phyloP scores from a whole-genome alignment of 2,797 vertebrate species.

The Oreortyx pictus region DNA sequence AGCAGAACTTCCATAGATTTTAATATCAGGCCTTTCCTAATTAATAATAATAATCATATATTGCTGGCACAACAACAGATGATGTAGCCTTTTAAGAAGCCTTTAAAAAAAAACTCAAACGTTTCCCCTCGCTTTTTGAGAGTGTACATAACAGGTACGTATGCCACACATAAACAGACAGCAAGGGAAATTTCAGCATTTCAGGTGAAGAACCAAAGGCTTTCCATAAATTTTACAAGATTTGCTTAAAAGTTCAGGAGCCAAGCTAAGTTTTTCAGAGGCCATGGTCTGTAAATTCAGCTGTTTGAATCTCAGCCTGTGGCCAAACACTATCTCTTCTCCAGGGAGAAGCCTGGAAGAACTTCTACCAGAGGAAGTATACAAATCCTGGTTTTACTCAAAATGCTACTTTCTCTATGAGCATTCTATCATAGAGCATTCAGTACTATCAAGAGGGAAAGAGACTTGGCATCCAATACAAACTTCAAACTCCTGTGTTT shows the following conservation, averaged over 20 bases:
- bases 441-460: neutral
- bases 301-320: neutral
- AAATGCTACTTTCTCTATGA: neutral
- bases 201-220: neutral
- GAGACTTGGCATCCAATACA: neutral
- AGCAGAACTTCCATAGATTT: neutral
- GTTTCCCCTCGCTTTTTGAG: neutral
- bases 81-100: neutral
- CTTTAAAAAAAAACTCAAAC: neutral
- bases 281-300: neutral
- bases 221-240: neutral
- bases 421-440: too few relatives aligned
- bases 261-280: neutral
- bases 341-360: neutral
- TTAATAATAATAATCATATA: neutral
- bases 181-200: neutral
- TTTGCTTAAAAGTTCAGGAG: neutral
- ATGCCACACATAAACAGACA: neutral
- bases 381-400: constrained; percentile 4
- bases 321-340: neutral
- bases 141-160: neutral
- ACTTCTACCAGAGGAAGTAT: neutral
- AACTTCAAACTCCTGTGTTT: neutral
- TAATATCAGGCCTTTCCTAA: neutral
- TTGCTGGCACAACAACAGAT: neutral